These are phyloP conservation scores for Coluber constrictor DNA, from an alignment of 2,797 vertebrate species.

Conservation along the genomic window DNA sequence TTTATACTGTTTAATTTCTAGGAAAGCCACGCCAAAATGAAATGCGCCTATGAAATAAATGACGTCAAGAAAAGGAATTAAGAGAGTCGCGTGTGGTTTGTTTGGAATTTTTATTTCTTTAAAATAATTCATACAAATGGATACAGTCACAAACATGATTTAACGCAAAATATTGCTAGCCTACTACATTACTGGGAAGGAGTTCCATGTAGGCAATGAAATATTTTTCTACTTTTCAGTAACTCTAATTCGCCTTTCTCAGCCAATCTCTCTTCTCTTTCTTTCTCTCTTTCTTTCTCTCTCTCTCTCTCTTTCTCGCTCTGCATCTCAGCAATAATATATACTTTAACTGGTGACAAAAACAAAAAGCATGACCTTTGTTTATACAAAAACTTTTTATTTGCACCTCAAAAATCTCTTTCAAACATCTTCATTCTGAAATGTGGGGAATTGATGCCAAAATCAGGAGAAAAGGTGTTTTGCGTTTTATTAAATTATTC, in stretches of 20 bases:
- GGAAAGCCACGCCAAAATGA: constrained; percentile 56
- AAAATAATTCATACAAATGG: constrained; percentile 99
- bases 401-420: constrained; percentile 64
- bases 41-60: constrained; percentile 63
- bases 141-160: constrained; percentile 99
- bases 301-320: constrained; percentile 27
- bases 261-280: background rate
- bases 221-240: constrained; percentile 82
- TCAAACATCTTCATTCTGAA: constrained; percentile 72
- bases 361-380: constrained; percentile 81
- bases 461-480: constrained; percentile 73
- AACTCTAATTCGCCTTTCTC: constrained; percentile 73
- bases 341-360: constrained; percentile 85
- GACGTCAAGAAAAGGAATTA: constrained; percentile 57
- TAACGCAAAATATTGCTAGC: constrained; percentile 99
- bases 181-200: constrained; percentile 97
- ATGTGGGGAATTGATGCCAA: constrained; percentile 79
- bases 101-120: constrained; percentile 96
- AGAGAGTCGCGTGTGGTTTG: constrained; percentile 72
- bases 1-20: constrained; percentile 45
- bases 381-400: constrained; percentile 74
- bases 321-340: constrained; percentile 82
- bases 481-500: constrained; percentile 80
- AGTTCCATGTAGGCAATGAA: constrained; percentile 88
- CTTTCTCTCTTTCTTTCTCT: constrained; percentile 27